Conservation (phyloP, 2,888 invertebrate species). For the Dione juno region DNA sequence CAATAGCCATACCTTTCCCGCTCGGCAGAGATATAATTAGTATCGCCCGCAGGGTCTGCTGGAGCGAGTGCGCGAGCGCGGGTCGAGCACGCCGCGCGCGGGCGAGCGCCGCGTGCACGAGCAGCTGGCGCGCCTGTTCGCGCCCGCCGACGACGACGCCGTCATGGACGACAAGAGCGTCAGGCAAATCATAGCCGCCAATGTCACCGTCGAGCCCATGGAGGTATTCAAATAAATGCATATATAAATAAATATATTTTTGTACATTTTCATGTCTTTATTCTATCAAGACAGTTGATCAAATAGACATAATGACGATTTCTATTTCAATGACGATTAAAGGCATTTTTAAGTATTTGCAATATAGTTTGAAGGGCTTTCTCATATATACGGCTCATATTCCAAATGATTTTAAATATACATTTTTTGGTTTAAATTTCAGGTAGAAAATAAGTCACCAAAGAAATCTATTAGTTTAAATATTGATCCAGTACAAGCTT, state of each 20-base stretch:
- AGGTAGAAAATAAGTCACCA: slow-evolving; percentile 61
- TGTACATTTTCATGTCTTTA: too few relatives aligned
- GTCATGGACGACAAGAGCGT: slow-evolving; percentile 38
- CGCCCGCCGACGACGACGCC: slow-evolving; percentile 49
- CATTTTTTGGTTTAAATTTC: slow-evolving; percentile 26
- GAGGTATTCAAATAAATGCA: slow-evolving; percentile 58
- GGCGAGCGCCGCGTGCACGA: slow-evolving; percentile 89
- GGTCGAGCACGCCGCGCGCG: slow-evolving; percentile 83
- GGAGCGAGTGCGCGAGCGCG: slow-evolving; percentile 89
- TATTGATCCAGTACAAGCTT: slow-evolving; percentile 60
- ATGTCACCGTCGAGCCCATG: slow-evolving; percentile 65
- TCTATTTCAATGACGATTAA: too few relatives aligned
- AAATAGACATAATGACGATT: too few relatives aligned
- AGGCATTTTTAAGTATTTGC: too few relatives aligned
- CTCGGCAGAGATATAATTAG: background rate
- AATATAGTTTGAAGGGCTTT: too few relatives aligned
- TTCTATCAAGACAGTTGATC: too few relatives aligned
- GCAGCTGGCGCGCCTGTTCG: slow-evolving; percentile 83
- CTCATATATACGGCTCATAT: too few relatives aligned
- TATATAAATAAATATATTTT: too few relatives aligned
- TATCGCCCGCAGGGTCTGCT: slow-evolving; percentile 84
- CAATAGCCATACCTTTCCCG: too few relatives aligned
- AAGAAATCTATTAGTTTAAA: slow-evolving; percentile 63
- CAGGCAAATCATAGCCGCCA: slow-evolving; percentile 49
- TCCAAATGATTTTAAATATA: too few relatives aligned